Base-by-base conservation (phyloP, 1,140 invertebrate genomes). In the Pomacea maculata region DNA sequence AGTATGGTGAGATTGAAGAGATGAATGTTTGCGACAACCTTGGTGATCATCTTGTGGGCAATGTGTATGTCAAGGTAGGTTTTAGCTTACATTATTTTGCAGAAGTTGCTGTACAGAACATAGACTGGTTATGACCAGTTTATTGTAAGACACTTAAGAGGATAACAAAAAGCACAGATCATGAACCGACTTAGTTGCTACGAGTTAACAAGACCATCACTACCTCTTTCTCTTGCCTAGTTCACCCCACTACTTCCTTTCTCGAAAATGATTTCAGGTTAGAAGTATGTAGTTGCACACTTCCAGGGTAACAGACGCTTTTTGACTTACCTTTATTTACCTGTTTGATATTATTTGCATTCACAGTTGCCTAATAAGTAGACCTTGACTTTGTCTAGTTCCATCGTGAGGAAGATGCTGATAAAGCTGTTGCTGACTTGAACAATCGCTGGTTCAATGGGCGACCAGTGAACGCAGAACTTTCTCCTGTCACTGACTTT, bases 11-110 rank as follows among this genome's bases (percentile, higher is more conserved):
- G 92, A 99, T 99, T 88, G 98, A 99, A 93, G 98, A 99, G 92
- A 99, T 99, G 97, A 99, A 99, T 93, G 97, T 99, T 34, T 99
- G 98, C 93, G 98, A 99, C 91, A 99, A 99, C 92, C 93, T 99
- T 75, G 98, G 98, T 61, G 98, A 99, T 91, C 98, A 99, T 91
- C 92, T 99, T 64, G 97, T 99, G 74, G 98, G 98, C 78, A 99
- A 99, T 94, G 98, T 99, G 67, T 99, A 99, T 91, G 97, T 99
- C 71, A 99, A 99, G 93, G 95, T 96, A 93, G 74, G 25, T 0
- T 0, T 45, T 61, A 19, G 67, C 55, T 14, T 57, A 9, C 55
- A 57, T 57, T 14, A 61, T 6, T 61, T 2, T 4, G 15, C 11
- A 61, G 34, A 45, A 45, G 3, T 45, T 45, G 34, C 34, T 45